phyloP scores from a whole-genome alignment of 2,888 invertebrate species.

The Cetonia aurata region DNA sequence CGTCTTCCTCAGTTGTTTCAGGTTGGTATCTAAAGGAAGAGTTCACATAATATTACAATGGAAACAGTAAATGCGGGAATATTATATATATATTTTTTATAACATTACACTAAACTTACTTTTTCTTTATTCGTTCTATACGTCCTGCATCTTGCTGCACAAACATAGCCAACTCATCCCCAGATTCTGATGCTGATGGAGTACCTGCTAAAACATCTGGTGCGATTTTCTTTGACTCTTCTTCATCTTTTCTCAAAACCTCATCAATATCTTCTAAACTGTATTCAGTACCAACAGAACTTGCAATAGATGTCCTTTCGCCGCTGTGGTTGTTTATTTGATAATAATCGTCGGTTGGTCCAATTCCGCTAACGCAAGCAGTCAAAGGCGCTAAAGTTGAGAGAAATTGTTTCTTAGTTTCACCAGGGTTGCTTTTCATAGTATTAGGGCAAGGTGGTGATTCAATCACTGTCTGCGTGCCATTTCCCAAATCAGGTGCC shows the following conservation, averaged over 20 bases:
- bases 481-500: constrained; percentile 72
- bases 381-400: constrained; percentile 84
- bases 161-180: constrained; percentile 85
- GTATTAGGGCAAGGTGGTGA: constrained; percentile 64
- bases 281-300: constrained; percentile 77
- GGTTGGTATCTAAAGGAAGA: constrained; percentile 70
- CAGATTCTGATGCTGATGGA: constrained; percentile 68
- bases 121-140: constrained; percentile 85
- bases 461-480: constrained; percentile 55
- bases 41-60: constrained; percentile 14
- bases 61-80: too few species aligned
- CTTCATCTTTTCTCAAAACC: constrained; percentile 69
- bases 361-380: constrained; percentile 75
- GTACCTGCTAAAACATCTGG: constrained; percentile 87
- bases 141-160: constrained; percentile 87
- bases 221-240: constrained; percentile 71
- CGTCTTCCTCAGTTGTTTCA: constrained; percentile 73
- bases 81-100: not conserved
- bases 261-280: constrained; percentile 76
- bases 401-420: constrained; percentile 76
- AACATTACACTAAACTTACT: constrained; percentile 60
- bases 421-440: constrained; percentile 60
- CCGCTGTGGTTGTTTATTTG: constrained; percentile 67
- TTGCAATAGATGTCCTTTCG: constrained; percentile 73
- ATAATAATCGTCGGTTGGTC: constrained; percentile 73